Evolutionary conservation across 2,797 vertebrate species (phyloP), one percentile per base, ranked within the genome.

Genomic region (Gymnothorax javanicus): DNA sequence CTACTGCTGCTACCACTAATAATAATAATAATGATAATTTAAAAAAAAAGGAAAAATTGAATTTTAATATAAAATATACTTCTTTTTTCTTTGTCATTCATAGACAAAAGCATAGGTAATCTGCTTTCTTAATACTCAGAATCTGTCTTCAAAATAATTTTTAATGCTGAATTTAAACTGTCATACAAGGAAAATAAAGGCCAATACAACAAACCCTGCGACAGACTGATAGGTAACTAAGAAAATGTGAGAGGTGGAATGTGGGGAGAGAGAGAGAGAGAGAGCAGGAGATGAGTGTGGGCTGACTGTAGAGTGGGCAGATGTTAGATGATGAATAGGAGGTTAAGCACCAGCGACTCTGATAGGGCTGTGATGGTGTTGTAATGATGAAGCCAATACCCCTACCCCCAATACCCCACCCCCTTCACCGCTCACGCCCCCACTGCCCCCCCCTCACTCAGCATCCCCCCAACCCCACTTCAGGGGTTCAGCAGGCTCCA

Each of bases 401-500:
- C 13, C 17, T 6, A 69, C 20, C 64, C 13, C 13, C 33, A 43
- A 7, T 25, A 20, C 71, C 71, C n/a, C 69, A 25, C 71, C 27
- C 15, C 50, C 75, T 11, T 13, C 43, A 7, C 50, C 43, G 17
- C 27, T 25, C 7, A 71, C 67, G 90, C 90, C 89, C 90, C 89
- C 91, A 75, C 82, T 88, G 59, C 60, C 83, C 67, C 62, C 62
- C 15, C 23, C 3, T 52, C 62, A 15, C 7, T 17, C 27, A 88
- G 3, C 67, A 84, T 88, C 87, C n/a, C 11, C 87, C 89, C 83
- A 57, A 84, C 87, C 56, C 90, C 89, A 93, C 94, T 92, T 89
- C 86, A 81, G 93, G 94, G 93, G 89, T 95, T 95, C 93, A 94
- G 94, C 94, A 95, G 93, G 91, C 87, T 83, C 87, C 87, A 89